Evolutionary conservation across 2,888 invertebrate species (phyloP), one percentile per base, ranked within the genome.

Genomic region (Drosophila kuntzei): DNA sequence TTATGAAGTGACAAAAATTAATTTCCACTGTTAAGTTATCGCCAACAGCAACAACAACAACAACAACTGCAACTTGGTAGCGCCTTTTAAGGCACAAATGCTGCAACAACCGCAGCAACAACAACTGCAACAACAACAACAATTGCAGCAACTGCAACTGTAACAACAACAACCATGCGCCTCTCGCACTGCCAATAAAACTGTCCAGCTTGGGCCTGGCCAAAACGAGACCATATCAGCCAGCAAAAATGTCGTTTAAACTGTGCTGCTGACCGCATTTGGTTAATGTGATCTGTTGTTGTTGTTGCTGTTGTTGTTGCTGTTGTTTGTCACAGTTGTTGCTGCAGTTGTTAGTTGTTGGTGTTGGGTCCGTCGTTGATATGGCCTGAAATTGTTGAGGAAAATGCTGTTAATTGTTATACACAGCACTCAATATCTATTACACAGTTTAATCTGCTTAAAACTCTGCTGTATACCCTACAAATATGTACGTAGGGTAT

Each of bases 1-100:
- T 90, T 90, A 89, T 90, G 82, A 91, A 91, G 91, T 91, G 91
- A 90, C 91, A 91, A 91, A 90, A 91, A 91, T 91, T 91, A 91
- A 91, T 90, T 91, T 90, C 83, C 88, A 89, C 90, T 89, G 88
- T 89, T 90, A 85, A 87, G 73, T 75, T 89, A 90, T 85, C 89
- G 85, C 81, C 65, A 51, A 36, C 50, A 46, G 20, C 55, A 55
- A 18, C 64, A 65, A 11, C 67, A 60, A 22, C 78, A 68, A 62
- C 60, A 55, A 16, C 46, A 66, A 55, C 44, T 16, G 34, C 69
- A 66, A 29, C 55, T 64, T 83, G 47, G 55, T 29, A 76, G 72
- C 67, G 64, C 89, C 89, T 81, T 87, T 84, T 80, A 80, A 74
- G 89, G 89, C 76, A 50, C 60, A 67, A 43, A 72, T 60, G 59